A percentile compares a stretch with the other conserved stretches of the same genome.
Conservation (phyloP, 2,797 vertebrate genomes). For the Sternotherus odoratus region DNA sequence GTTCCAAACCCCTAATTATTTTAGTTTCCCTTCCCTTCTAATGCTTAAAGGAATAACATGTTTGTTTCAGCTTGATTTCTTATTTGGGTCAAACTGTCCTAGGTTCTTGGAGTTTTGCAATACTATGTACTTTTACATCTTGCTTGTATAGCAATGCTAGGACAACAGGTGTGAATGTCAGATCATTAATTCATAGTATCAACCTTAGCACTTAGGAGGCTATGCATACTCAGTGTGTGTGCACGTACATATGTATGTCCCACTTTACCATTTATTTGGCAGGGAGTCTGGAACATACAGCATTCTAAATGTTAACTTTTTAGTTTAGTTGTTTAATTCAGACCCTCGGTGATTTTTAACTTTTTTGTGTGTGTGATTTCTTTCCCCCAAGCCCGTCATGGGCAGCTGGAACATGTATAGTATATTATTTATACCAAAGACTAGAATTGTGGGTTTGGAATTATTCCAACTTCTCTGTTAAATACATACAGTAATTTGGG, state of each 20-base stretch:
- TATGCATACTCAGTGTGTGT: not conserved
- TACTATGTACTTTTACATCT: not conserved
- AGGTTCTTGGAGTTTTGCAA: not conserved
- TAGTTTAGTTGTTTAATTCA: not conserved
- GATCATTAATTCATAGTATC: not conserved
- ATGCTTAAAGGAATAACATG: not conserved
- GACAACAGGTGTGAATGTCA: not conserved
- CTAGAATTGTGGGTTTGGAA: not conserved
- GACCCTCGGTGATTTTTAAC: not conserved
- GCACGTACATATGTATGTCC: not conserved
- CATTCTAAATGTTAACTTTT: not conserved
- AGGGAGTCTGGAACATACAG: rapidly evolving
- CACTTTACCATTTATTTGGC: not conserved
- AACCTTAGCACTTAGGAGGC: not conserved
- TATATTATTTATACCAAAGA: not conserved
- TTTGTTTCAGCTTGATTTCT: not conserved
- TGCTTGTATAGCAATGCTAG: not conserved
- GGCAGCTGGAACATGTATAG: not conserved
- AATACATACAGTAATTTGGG: not conserved
- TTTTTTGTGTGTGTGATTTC: not conserved
- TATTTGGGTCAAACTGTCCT: not conserved
- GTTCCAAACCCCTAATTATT: too few species aligned
- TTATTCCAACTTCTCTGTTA: not conserved
- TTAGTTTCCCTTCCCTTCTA: too few species aligned
- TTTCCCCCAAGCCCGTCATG: not conserved